Base-by-base conservation (phyloP, 2,797 vertebrate species). In the Acanthiza pusilla region DNA sequence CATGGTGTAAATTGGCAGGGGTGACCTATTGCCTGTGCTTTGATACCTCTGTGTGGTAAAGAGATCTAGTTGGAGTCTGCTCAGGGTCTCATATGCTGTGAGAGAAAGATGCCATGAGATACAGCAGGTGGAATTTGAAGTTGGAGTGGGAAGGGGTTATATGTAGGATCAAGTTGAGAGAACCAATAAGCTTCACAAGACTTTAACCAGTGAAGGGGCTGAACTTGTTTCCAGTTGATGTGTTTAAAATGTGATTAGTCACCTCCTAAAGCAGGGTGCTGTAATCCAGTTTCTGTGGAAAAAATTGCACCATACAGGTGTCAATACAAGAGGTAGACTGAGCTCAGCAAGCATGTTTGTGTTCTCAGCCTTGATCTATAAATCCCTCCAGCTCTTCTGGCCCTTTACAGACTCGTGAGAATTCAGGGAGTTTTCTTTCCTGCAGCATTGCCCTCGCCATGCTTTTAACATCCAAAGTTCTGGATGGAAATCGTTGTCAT, bases 371-470 rank as follows among this genome's bases (percentile, higher is more conserved):
- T 66, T 4, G 0, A 42, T 48, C 38, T 83, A 5, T 70, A 61
- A 80, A 57, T 68, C 42, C 7, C 12, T 68, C 76, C 32, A 8
- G 43, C 67, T 90, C 7, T 70, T 86, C 51, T 66, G 18, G 18
- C 53, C 21, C 29, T 76, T 47, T 42, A 16, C 65, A 91, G 51
- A 29, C 23, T 1, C 0, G 7, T 57, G 60, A 47, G 20, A 94
- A 51, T 3, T 7, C 10, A 10, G n/a, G 30, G 38, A 75, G 19
- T 48, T 89, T 67, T 29, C 36, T 81, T 71, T 51, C 34, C 40
- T 67, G 40, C 26, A 71, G 61, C 0, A 0, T 34, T 85, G 43
- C 32, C 40, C 22, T 78, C 0, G 1, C 7, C 0, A 1, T 83
- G 36, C 30, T 63, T 86, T 76, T 43, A 57, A 61, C 4, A 16